Conservation (phyloP, 2,888 invertebrate species). For the Psylliodes chrysocephalus region DNA sequence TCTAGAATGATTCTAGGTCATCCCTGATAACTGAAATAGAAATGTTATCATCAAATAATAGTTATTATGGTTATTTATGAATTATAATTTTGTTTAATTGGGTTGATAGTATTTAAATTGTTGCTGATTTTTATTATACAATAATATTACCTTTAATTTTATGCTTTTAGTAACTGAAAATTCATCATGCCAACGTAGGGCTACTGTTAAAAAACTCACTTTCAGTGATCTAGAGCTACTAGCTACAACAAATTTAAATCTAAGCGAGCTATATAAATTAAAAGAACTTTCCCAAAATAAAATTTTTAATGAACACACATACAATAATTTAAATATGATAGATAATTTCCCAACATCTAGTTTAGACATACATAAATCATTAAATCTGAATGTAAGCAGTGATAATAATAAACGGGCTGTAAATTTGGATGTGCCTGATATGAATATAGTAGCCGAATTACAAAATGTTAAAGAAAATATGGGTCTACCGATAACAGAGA, state of each 20-base stretch:
- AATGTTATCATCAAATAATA: too few species aligned
- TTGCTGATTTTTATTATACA: too few species aligned
- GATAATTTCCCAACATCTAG: constrained; percentile 38
- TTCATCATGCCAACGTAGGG: constrained; percentile 73
- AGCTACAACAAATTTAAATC: constrained; percentile 67
- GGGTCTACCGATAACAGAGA: constrained; percentile 11
- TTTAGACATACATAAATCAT: constrained; percentile 12
- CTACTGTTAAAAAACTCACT: constrained; percentile 74
- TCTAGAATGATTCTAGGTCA: too few species aligned
- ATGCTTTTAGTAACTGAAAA: constrained; percentile 70
- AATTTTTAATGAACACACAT: constrained; percentile 56
- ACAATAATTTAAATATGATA: constrained; percentile 55
- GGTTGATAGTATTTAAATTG: too few species aligned
- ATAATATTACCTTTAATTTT: too few species aligned
- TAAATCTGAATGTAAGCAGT: constrained; percentile 18
- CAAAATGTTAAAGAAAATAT: constrained; percentile 1
- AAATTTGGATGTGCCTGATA: constrained; percentile 22
- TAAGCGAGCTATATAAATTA: constrained; percentile 71
- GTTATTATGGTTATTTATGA: too few species aligned
- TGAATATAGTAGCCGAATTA: neutral
- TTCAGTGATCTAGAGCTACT: constrained; percentile 75
- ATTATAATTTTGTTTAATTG: too few species aligned
- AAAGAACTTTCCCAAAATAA: constrained; percentile 56
- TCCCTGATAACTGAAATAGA: too few species aligned
- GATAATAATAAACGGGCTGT: constrained; percentile 21